phyloP scores from a whole-genome alignment of 2,797 vertebrate genomes.

The Gallirallus australis region DNA sequence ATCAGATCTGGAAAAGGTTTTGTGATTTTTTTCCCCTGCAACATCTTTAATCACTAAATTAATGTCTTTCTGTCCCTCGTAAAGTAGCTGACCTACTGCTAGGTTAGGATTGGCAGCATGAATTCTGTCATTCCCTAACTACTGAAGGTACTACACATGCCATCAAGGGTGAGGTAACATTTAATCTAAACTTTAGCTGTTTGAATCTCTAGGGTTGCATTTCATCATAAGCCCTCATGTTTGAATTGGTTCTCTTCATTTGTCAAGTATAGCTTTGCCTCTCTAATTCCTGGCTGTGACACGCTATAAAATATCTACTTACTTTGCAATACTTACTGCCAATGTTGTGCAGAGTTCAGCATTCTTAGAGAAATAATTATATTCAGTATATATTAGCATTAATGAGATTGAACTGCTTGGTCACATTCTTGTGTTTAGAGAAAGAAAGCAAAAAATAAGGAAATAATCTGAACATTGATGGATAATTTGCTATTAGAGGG shows the following conservation, averaged over 20 bases:
- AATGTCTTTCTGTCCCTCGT: not conserved
- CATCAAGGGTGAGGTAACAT: not conserved
- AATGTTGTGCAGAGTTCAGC: not conserved
- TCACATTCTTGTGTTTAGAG: not conserved
- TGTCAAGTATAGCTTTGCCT: not conserved
- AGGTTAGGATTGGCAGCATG: not conserved
- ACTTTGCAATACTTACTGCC: not conserved
- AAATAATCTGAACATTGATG: not conserved
- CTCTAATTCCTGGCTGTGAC: not conserved
- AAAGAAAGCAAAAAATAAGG: not conserved
- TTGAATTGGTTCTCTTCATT: not conserved
- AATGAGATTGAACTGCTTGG: not conserved
- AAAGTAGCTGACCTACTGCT: not conserved
- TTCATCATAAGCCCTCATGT: not conserved
- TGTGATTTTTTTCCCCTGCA: not conserved
- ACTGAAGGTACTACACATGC: not conserved
- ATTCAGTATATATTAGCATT: not conserved
- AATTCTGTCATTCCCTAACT: not conserved
- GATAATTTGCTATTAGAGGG: not conserved
- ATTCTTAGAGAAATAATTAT: not conserved
- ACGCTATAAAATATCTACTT: not conserved
- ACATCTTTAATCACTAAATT: not conserved
- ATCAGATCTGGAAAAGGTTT: not conserved
- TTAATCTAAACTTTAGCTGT: not conserved
- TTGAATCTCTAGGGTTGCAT: not conserved